Conservation (phyloP, 1,140 invertebrate species). For the Acromyrmex echinatior region DNA sequence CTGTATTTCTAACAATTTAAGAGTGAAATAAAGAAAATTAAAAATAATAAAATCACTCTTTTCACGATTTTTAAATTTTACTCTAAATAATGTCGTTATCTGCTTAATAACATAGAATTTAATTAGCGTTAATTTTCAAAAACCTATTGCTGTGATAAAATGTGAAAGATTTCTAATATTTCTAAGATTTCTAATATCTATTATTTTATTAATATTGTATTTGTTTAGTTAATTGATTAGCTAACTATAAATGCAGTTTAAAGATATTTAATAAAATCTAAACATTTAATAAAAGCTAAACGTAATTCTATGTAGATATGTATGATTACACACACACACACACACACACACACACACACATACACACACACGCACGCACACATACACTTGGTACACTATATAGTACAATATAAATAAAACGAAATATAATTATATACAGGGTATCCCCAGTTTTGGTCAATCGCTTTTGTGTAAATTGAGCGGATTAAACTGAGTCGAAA, state of each 20-base stretch:
- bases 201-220: not conserved
- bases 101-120: too few species aligned
- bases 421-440: not conserved
- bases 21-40: not conserved
- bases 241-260: not conserved
- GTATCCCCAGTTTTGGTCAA: too few species aligned
- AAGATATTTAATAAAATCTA: not conserved
- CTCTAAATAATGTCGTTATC: not conserved
- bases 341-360: too few species aligned
- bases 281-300: not conserved
- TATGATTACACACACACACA: too few species aligned
- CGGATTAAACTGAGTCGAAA: too few species aligned
- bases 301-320: not conserved
- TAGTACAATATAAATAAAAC: not conserved
- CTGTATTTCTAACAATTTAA: slow-evolving; percentile 23
- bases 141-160: not conserved
- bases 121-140: not conserved
- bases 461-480: too few species aligned
- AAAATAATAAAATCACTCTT: slow-evolving; percentile 8
- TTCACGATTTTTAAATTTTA: not conserved
- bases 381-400: not conserved
- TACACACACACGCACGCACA: too few species aligned
- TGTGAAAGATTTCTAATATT: not conserved
- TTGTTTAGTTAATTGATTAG: not conserved
- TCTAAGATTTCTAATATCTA: not conserved